Base-by-base conservation (phyloP, 2,888 invertebrate species). In the Pseudoips prasinana region DNA sequence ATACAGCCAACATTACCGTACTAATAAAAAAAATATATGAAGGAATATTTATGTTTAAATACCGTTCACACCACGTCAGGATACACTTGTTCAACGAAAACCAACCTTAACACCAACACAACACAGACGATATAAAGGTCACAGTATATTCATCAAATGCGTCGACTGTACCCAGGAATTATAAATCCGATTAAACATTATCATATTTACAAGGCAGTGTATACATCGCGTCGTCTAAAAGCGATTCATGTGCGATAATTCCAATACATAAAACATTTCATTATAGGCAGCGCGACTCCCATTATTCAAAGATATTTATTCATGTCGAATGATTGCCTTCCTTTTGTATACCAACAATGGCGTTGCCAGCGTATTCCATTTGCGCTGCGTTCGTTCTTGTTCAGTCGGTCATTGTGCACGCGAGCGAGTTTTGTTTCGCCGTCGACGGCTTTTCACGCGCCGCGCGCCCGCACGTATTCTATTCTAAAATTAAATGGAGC, bases 261-360 rank as follows among this genome's bases (percentile, higher is more conserved):
- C 64, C 71, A 62, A 79, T 78, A 84, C 83, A 81, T 84, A 82
- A 86, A 86, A 85, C 82, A 83, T 87, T 87, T 84, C 80, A 85
- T 80, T 88, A 82, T 73, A 76, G 67, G 78, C 81, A 74, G 69
- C 67, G 72, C 61, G 66, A 70, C 64, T 58, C 51, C 76, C 76
- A 88, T 88, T 87, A 87, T 81, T 87, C 85, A 83, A 83, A 85
- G 81, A 87, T 85, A 83, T 86, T 86, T 86, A 87, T 88, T 87
- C 86, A 85, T 83, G 87, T 86, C 85, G 83, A 87, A 84, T 83
- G 86, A 87, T 88, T 84, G 80, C 87, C 81, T 87, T 85, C 86
- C 86, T 78, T 87, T 87, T 87, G 87, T 87, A 76, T 57, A 72
- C 73, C 73, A 73, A 87, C 87, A 87, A 87, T 82, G 77, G 79